Percentiles rank a stretch among this genome's conserved stretches.
These are phyloP conservation scores for Morpho deidamia DNA, from an alignment of 2,888 invertebrate genomes.

Conservation along the genomic window DNA sequence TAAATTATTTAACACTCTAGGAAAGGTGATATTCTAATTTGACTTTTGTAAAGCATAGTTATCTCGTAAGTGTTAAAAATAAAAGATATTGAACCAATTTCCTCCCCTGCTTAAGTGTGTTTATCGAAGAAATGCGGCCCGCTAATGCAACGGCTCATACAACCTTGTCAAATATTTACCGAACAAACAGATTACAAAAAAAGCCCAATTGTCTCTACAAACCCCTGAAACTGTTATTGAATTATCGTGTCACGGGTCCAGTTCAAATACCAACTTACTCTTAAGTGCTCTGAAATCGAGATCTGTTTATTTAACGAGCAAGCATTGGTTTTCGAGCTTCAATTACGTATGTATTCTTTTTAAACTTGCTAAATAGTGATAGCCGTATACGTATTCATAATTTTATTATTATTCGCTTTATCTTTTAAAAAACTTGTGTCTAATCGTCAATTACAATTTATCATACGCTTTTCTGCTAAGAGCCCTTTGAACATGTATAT, in stretches of 20 bases:
- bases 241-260: neutral
- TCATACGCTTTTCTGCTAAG: no score
- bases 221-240: conserved; percentile 9
- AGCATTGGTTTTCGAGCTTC: neutral
- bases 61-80: neutral
- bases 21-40: no score
- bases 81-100: neutral
- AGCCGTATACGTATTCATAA: no score
- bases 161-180: conserved; percentile 12
- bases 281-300: neutral
- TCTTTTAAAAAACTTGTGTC: no score
- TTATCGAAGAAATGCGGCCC: conserved; percentile 11
- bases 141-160: conserved; percentile 10
- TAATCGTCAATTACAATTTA: no score
- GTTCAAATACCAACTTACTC: conserved; percentile 9
- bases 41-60: no score
- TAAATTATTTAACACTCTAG: no score
- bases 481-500: no score
- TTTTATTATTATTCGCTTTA: no score
- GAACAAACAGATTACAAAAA: conserved; percentile 14
- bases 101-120: neutral
- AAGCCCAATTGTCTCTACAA: conserved; percentile 1
- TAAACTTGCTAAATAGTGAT: no score
- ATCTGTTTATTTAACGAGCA: neutral
- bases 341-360: no score